phyloP scores from a whole-genome alignment of 1,140 invertebrate genomes.

The Amphibalanus amphitrite region DNA sequence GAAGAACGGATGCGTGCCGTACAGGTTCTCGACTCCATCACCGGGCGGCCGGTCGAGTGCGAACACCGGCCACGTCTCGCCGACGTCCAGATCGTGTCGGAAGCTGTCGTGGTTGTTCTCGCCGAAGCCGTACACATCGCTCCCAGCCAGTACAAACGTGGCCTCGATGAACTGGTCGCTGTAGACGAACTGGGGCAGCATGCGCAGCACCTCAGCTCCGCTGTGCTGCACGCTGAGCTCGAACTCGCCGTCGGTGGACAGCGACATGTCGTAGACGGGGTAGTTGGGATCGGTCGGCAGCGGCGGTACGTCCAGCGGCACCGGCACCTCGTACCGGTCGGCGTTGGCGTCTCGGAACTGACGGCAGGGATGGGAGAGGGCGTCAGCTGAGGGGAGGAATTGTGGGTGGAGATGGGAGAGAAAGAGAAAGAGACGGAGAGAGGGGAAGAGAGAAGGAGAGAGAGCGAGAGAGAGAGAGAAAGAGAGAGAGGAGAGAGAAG shows the following conservation, averaged over 20 bases:
- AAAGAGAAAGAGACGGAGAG: no score
- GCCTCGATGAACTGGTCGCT: slow-evolving; percentile 37
- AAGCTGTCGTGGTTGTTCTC: slow-evolving; percentile 23
- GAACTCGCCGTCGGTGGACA: slow-evolving; percentile 16
- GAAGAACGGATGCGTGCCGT: slow-evolving; percentile 40
- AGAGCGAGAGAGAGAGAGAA: no score
- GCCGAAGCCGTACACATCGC: slow-evolving; percentile 35
- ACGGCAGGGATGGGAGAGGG: background rate
- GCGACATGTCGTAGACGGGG: slow-evolving; percentile 7
- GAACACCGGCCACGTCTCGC: slow-evolving; percentile 27
- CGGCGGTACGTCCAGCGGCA: slow-evolving; percentile 5
- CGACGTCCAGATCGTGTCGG: slow-evolving; percentile 21
- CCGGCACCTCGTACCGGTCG: slow-evolving; percentile 16
- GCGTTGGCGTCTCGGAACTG: slow-evolving; percentile 13
- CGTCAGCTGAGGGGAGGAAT: background rate
- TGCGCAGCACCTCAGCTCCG: slow-evolving; percentile 7
- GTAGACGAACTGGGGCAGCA: slow-evolving; percentile 26
- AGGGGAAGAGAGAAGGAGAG: no score
- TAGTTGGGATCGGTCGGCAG: background rate
- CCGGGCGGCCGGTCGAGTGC: slow-evolving; percentile 29
- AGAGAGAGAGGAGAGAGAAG: no score
- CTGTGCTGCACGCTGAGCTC: slow-evolving; percentile 25
- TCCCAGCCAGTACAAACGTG: slow-evolving; percentile 26
- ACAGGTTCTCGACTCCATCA: slow-evolving; percentile 26
- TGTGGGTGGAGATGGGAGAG: no score